Percentiles rank a stretch among this genome's conserved stretches.
These are phyloP conservation scores for Cantharis lateralis DNA, from an alignment of 2,888 invertebrate genomes.

Conservation along the genomic window DNA sequence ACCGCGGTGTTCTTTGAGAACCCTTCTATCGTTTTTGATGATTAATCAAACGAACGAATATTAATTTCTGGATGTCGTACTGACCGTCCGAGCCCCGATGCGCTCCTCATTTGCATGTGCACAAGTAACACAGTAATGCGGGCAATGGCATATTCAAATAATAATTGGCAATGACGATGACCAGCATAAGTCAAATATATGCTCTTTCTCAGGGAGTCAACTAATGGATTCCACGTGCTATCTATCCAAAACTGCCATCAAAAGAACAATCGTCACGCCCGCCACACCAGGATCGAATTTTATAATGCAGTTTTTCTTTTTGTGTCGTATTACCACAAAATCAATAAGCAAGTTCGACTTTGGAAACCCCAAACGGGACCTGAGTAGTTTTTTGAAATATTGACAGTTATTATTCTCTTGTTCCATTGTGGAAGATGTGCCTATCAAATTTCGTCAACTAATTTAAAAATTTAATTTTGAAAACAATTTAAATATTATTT, in stretches of 20 bases:
- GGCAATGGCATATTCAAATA: conserved; percentile 48
- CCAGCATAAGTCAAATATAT: conserved; percentile 47
- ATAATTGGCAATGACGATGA: conserved; percentile 51
- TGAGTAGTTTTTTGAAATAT: neutral
- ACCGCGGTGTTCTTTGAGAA: conserved; percentile 5
- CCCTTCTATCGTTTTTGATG: conserved; percentile 34
- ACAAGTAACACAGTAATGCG: conserved; percentile 47
- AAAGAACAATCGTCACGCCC: conserved; percentile 13
- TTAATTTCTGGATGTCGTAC: conserved; percentile 48
- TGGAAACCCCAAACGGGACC: neutral
- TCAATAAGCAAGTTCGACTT: neutral
- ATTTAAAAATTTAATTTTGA: neutral
- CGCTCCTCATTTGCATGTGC: conserved; percentile 48
- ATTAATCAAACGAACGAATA: conserved; percentile 49
- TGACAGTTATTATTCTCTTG: neutral
- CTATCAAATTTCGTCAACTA: neutral
- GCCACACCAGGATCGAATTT: conserved; percentile 12
- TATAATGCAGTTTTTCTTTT: neutral
- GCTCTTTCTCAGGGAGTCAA: conserved; percentile 39
- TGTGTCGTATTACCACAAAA: neutral
- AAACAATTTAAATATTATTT: neutral
- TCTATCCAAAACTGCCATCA: conserved; percentile 6
- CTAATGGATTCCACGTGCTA: conserved; percentile 47
- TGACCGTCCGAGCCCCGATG: conserved; percentile 48
- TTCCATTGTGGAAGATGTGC: neutral